Base-by-base conservation (phyloP, 1,140 invertebrate species). In the Solenopsis fugax region DNA sequence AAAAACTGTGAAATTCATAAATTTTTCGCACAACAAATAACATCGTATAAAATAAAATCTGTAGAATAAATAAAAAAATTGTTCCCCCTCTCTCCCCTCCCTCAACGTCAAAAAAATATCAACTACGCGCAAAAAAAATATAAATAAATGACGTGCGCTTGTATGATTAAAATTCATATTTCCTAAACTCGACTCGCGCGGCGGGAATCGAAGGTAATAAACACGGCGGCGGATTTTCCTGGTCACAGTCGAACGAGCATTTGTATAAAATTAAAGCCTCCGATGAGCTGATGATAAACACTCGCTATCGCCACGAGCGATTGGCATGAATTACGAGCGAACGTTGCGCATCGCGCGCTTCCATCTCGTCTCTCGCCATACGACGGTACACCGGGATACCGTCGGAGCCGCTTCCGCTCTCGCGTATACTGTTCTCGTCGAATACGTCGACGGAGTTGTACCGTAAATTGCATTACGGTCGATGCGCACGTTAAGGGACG, bases 231-330 rank as follows among this genome's bases (percentile, higher is more conserved):
- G 67, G 67, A 73, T 81, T 80, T 81, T 81, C 50, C 62, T 50
- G 29, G 85, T 71, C 34, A 41, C 73, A 34, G 24, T 37, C 18
- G 52, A 56, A 4, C 52, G 65, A 37, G 21, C 65, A 24, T 37
- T n/a, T 64, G 62, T 69, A 67, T 69, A 71, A 81, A 73, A 73
- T 82, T 48, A 73, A 82, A 73, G 67, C 41, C 54, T 48, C 4
- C 80, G 80, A 82, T 73, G 80, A 73, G 48, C 64, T 64, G 48
- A 71, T 16, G 72, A 85, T 56, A 80, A 64, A 80, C 82, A 64
- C 54, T 60, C 69, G 24, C 52, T 41, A 67, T 72, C 67, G 45
- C 52, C 56, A 60, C 71, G 58, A 60, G 72, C 82, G 34, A 78
- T 85, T 64, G 71, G 48, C 82, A 80, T 41, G 82, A 62, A 80